phyloP scores from a whole-genome alignment of 1,140 invertebrate species.

The Aplysia californica region DNA sequence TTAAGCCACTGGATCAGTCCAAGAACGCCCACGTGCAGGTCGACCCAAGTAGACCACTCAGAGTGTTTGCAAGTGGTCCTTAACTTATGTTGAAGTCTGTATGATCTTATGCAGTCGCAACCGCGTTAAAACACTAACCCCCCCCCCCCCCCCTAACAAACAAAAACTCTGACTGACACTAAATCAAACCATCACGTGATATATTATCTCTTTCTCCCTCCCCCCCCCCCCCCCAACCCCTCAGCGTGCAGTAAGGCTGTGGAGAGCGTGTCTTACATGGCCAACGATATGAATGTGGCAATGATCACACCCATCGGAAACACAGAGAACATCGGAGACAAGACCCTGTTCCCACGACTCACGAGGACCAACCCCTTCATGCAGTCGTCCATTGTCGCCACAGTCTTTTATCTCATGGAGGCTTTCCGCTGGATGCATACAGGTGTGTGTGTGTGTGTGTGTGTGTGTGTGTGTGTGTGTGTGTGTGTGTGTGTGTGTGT shows the following conservation, averaged over 20 bases:
- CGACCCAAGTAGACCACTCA: too few species aligned
- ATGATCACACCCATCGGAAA: slow-evolving; percentile 43
- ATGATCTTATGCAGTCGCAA: too few species aligned
- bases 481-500: not conserved
- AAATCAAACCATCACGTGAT: too few species aligned
- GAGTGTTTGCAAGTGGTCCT: too few species aligned
- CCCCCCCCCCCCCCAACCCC: not conserved
- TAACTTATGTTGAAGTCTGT: too few species aligned
- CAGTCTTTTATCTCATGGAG: slow-evolving; percentile 17
- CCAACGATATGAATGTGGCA: slow-evolving; percentile 41
- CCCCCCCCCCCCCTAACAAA: not conserved
- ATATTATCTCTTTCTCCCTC: not conserved
- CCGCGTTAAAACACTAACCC: too few species aligned
- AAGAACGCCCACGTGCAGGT: too few species aligned
- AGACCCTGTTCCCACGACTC: slow-evolving; percentile 33
- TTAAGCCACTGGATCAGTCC: too few species aligned
- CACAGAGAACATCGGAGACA: slow-evolving; percentile 37
- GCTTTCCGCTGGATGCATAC: slow-evolving; percentile 29
- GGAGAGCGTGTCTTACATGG: slow-evolving; percentile 38
- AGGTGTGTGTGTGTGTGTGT: slow-evolving; percentile 16
- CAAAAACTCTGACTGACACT: too few species aligned
- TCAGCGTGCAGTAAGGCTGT: slow-evolving; percentile 42
- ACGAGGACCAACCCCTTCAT: slow-evolving; percentile 28
- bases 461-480: not conserved
- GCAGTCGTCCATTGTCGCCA: slow-evolving; percentile 27